Evolutionary conservation across 23 tunicate species (phyloP).

Genomic region (Ciona savignyi): DNA sequence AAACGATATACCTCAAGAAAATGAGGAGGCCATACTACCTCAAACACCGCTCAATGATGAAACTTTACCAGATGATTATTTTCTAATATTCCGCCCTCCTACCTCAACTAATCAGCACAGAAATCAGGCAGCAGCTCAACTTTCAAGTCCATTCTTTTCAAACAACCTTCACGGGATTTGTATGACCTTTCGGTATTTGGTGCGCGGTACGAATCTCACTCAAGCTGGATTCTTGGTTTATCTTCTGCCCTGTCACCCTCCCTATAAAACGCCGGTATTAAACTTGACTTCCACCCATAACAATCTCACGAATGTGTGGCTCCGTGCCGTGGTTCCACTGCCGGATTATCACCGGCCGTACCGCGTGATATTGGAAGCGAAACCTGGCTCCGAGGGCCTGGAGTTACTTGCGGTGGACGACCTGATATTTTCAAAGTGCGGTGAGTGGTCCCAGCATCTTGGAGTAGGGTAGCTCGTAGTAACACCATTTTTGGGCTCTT

Average conservation of each 20-base stretch:
- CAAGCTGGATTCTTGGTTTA: slow-evolving; percentile 51
- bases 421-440: slow-evolving; percentile 73
- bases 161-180: slow-evolving; percentile 42
- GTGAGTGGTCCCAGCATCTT: slow-evolving; percentile 45
- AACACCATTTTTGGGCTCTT: slow-evolving; percentile 1
- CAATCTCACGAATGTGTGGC: slow-evolving; percentile 33
- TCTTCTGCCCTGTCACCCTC: slow-evolving; percentile 70
- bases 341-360: slow-evolving; percentile 75
- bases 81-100: slow-evolving; percentile 29
- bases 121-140: slow-evolving; percentile 4
- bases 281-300: slow-evolving; percentile 21
- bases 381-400: slow-evolving; percentile 9
- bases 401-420: slow-evolving; percentile 71
- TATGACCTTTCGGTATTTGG: slow-evolving; percentile 64
- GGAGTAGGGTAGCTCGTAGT: slow-evolving; percentile 1
- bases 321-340: slow-evolving; percentile 41
- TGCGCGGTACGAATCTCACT: slow-evolving; percentile 5
- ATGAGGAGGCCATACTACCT: neutral
- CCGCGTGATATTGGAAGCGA: slow-evolving; percentile 64
- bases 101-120: slow-evolving; percentile 7
- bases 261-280: slow-evolving; percentile 63
- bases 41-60: neutral
- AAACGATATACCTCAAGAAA: neutral
- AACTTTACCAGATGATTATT: slow-evolving; percentile 7
- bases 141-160: slow-evolving; percentile 55